Percentiles rank a stretch among this genome's conserved stretches.
phyloP scores from a whole-genome alignment of 2,888 invertebrate genomes.

The Trachelus iudaicus region DNA sequence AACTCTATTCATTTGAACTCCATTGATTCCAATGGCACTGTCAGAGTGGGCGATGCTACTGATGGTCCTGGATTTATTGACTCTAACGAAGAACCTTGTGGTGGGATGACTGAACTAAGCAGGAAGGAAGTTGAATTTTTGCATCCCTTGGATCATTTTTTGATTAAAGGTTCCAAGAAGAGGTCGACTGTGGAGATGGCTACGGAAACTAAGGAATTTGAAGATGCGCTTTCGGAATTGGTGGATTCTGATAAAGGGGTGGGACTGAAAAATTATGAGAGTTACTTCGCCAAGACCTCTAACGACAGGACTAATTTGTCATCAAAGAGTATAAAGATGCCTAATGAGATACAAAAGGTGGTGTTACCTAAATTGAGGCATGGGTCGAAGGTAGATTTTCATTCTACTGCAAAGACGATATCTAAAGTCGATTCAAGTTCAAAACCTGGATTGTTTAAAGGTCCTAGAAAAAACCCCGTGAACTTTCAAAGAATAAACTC shows the following conservation, averaged over 20 bases:
- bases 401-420: background rate
- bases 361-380: background rate
- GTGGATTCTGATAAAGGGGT: background rate
- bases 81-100: conserved; percentile 42
- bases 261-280: background rate
- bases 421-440: background rate
- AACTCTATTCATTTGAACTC: conserved; percentile 56
- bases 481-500: background rate
- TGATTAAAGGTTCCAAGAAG: conserved; percentile 30
- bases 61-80: conserved; percentile 31
- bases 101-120: conserved; percentile 23
- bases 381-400: background rate
- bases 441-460: background rate
- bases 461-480: background rate
- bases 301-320: background rate
- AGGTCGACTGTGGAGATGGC: conserved; percentile 41
- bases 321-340: background rate
- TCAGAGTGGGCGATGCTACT: background rate
- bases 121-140: conserved; percentile 33
- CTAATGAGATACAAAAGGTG: background rate
- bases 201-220: conserved; percentile 29
- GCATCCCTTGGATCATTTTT: conserved; percentile 53
- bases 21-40: conserved; percentile 24
- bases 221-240: background rate
- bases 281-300: background rate